Evolutionary conservation across 2,888 invertebrate species (phyloP).

Genomic region (Calameuta pallipes): DNA sequence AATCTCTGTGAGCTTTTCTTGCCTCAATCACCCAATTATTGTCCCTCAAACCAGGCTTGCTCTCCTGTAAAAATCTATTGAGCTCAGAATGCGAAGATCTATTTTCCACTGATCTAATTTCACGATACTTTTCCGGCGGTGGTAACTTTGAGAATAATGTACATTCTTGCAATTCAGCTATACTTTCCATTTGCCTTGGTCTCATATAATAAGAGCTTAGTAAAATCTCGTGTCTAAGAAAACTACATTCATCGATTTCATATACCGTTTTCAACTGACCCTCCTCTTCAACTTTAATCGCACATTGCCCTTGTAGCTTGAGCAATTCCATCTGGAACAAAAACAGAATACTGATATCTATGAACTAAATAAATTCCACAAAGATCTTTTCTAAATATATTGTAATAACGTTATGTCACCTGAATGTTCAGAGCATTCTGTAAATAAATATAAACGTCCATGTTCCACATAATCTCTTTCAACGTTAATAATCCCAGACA

Average conservation of each 20-base stretch:
- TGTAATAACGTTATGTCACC: conserved; percentile 35
- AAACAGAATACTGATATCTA: neutral
- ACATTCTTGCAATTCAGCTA: conserved; percentile 42
- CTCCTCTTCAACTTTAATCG: conserved; percentile 35
- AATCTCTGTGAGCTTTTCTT: conserved; percentile 50
- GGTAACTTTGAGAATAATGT: conserved; percentile 50
- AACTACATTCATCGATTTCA: conserved; percentile 52
- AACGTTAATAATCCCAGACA: conserved; percentile 53
- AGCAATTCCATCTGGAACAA: conserved; percentile 48
- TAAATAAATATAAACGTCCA: conserved; percentile 54
- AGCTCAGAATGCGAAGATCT: conserved; percentile 42
- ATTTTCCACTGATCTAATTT: conserved; percentile 8
- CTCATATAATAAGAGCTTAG: conserved; percentile 48
- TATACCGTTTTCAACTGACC: conserved; percentile 22
- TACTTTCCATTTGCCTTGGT: conserved; percentile 34
- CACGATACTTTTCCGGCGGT: conserved; percentile 33
- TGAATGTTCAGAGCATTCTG: conserved; percentile 49
- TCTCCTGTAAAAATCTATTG: conserved; percentile 44
- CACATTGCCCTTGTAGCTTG: conserved; percentile 46
- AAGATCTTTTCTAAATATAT: neutral
- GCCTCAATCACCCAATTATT: conserved; percentile 55
- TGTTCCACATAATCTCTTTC: conserved; percentile 55
- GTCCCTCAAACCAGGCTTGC: conserved; percentile 53
- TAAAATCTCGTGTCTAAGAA: conserved; percentile 53
- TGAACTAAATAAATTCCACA: neutral